Evolutionary conservation across 2,797 vertebrate genomes (phyloP).

Genomic region (Prunella strophiata): DNA sequence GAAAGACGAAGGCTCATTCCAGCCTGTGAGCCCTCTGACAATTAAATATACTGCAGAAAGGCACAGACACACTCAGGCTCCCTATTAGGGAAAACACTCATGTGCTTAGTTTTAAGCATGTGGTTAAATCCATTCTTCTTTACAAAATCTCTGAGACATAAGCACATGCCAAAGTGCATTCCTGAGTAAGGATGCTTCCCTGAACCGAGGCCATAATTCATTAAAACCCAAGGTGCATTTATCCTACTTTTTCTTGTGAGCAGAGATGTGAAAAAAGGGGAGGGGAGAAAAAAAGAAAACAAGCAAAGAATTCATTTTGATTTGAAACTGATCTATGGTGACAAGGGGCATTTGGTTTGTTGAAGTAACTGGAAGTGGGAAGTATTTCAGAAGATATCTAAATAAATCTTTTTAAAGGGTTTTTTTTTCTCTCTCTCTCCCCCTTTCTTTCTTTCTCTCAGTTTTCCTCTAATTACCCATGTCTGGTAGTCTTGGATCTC

Average conservation of each 20-base stretch:
- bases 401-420: constrained; percentile 65
- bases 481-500: constrained; percentile 66
- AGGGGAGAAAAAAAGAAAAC: constrained; percentile 8
- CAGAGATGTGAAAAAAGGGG: not conserved
- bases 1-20: not conserved
- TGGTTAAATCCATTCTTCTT: constrained; percentile 62
- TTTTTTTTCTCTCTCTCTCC: not conserved
- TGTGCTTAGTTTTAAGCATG: constrained; percentile 62
- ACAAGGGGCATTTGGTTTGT: constrained; percentile 63
- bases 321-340: constrained; percentile 63
- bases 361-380: constrained; percentile 55
- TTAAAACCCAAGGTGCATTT: constrained; percentile 64
- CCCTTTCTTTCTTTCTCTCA: constrained; percentile 6
- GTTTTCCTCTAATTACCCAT: constrained; percentile 68
- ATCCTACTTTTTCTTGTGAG: constrained; percentile 25
- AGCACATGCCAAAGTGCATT: constrained; percentile 59
- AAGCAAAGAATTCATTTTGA: constrained; percentile 56
- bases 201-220: constrained; percentile 54
- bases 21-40: not conserved
- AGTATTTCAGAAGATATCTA: constrained; percentile 67
- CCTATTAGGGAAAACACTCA: constrained; percentile 49
- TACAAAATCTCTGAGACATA: constrained; percentile 51
- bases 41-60: constrained; percentile 23
- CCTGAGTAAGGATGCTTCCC: constrained; percentile 65
- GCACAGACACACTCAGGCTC: not conserved